Conservation (phyloP, 2,797 vertebrate genomes). For the Podarcis lilfordi region DNA sequence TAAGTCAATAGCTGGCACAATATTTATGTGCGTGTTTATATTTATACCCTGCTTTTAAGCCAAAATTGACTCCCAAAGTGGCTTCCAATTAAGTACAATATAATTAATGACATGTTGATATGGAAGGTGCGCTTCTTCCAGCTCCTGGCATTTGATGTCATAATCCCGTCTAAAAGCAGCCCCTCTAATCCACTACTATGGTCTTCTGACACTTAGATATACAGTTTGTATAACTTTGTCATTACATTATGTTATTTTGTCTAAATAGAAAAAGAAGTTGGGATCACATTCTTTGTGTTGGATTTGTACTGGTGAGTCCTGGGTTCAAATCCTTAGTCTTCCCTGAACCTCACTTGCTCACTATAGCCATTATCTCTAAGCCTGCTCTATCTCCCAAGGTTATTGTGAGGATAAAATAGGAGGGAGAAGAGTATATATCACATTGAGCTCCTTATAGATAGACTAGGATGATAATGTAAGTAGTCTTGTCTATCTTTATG, state of each 20-base stretch:
- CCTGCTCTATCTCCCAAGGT: not conserved
- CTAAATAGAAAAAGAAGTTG: not conserved
- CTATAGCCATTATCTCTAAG: not conserved
- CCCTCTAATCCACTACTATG: not conserved
- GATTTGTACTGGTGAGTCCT: not conserved
- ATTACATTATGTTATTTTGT: not conserved
- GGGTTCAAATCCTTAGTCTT: not conserved
- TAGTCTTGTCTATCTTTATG: not conserved
- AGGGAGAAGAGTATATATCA: not conserved
- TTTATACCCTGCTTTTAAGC: no score
- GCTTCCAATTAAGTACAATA: not conserved
- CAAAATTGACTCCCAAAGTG: not conserved
- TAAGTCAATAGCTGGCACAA: not conserved
- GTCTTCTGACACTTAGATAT: not conserved
- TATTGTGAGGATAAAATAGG: not conserved
- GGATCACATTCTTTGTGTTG: not conserved
- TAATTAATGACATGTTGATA: not conserved
- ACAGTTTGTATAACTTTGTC: not conserved
- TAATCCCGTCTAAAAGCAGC: not conserved
- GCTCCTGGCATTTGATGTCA: not conserved
- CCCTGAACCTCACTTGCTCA: not conserved
- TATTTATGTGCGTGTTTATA: not conserved
- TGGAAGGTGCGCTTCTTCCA: not conserved
- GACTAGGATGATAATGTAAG: not conserved
- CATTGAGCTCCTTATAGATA: not conserved